Evolutionary conservation across 2,888 invertebrate species (phyloP).

Genomic region (Scaeva pyrastri): DNA sequence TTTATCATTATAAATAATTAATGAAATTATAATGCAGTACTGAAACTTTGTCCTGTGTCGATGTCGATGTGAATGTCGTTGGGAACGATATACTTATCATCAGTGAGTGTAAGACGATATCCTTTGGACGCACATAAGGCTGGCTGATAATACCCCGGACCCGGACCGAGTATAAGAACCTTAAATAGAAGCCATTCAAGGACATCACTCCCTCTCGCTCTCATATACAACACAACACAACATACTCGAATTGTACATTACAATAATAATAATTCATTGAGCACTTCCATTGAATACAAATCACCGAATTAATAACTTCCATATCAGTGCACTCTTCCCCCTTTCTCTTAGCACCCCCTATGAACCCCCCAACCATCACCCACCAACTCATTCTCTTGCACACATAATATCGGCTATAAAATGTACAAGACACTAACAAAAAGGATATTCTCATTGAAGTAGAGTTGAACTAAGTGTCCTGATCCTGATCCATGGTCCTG

Average conservation of each 20-base stretch:
- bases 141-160: too few species aligned
- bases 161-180: too few species aligned
- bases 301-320: conserved; percentile 73
- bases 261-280: conserved; percentile 52
- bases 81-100: not conserved
- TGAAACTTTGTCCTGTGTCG: conserved; percentile 40
- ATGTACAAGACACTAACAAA: conserved; percentile 3
- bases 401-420: conserved; percentile 1
- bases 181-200: conserved; percentile 29
- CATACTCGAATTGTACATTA: too few species aligned
- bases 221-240: conserved; percentile 32
- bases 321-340: conserved; percentile 62
- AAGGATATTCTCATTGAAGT: conserved; percentile 4
- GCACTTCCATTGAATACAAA: conserved; percentile 70
- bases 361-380: not conserved
- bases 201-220: conserved; percentile 2
- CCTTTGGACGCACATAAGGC: conserved; percentile 15
- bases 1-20: conserved; percentile 70
- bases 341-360: not conserved
- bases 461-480: conserved; percentile 14
- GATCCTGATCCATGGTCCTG: too few species aligned
- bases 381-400: not conserved
- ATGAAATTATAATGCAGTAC: conserved; percentile 69
- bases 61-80: not conserved
- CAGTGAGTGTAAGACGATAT: conserved; percentile 41